Conservation (phyloP, 2,888 invertebrate genomes). For the Agapetus fuscipes region DNA sequence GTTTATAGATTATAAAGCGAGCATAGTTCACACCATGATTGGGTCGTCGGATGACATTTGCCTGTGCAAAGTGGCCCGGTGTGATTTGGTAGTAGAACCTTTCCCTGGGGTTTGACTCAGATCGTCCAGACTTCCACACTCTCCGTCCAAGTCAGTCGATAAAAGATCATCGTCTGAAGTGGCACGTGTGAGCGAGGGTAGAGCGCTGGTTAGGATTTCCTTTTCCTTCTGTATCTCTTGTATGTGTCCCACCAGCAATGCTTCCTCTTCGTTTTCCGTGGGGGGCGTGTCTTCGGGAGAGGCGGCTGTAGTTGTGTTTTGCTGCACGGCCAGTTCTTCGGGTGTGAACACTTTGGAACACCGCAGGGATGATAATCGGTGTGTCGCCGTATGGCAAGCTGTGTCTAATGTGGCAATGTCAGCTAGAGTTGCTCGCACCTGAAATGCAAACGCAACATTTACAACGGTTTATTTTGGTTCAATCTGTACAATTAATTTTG, state of each 20-base stretch:
- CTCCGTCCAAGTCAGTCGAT: constrained; percentile 66
- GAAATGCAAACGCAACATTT: too few relatives aligned
- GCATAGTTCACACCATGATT: constrained; percentile 42
- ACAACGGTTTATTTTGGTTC: too few relatives aligned
- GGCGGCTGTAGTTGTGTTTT: constrained; percentile 22
- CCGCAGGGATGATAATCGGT: constrained; percentile 66
- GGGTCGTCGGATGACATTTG: constrained; percentile 45
- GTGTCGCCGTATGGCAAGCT: constrained; percentile 77
- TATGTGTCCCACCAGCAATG: constrained; percentile 65
- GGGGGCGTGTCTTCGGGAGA: constrained; percentile 25
- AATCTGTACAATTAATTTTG: too few relatives aligned
- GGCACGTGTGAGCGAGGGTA: constrained; percentile 72
- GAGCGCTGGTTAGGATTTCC: constrained; percentile 65
- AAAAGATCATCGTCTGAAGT: constrained; percentile 84
- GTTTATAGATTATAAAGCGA: too few relatives aligned
- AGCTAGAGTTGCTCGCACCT: constrained; percentile 75
- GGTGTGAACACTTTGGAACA: constrained; percentile 60
- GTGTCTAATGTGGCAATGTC: constrained; percentile 86
- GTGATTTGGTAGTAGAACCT: constrained; percentile 29
- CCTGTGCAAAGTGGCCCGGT: constrained; percentile 35
- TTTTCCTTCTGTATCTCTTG: constrained; percentile 76
- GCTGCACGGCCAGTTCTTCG: constrained; percentile 26
- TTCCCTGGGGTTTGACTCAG: constrained; percentile 31
- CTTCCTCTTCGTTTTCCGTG: constrained; percentile 52
- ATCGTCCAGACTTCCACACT: constrained; percentile 55